These are phyloP conservation scores for Sus cebifrons DNA, from an alignment of 2,797 vertebrate species.

Conservation along the genomic window DNA sequence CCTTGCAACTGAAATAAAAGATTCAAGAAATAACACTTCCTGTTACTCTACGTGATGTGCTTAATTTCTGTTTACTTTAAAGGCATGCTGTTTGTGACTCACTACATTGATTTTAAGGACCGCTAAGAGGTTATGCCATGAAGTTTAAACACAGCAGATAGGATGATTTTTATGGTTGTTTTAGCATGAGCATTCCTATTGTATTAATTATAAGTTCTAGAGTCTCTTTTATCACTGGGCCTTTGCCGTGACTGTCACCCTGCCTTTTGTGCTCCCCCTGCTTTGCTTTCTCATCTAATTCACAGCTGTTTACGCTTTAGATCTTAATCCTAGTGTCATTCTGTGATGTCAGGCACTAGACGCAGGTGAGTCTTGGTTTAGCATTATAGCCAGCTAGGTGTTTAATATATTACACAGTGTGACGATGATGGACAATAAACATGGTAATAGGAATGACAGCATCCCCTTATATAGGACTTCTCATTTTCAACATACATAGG, in stretches of 20 bases:
- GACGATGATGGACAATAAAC: neutral
- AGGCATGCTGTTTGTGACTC: neutral
- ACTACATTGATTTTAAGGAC: neutral
- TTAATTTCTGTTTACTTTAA: constrained; percentile 35
- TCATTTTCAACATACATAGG: neutral
- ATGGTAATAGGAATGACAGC: neutral
- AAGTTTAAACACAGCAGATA: neutral
- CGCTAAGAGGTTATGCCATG: neutral
- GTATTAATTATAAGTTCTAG: neutral
- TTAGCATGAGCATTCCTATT: neutral
- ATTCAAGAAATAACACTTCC: neutral
- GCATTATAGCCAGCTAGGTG: neutral
- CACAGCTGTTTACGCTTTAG: neutral
- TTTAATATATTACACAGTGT: neutral
- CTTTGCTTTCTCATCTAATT: neutral
- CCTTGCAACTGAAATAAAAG: neutral
- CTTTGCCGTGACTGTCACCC: neutral
- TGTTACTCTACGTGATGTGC: neutral
- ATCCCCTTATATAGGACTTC: neutral
- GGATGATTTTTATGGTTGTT: neutral
- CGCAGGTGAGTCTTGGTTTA: neutral
- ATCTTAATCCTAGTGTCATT: neutral
- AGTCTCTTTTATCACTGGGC: neutral
- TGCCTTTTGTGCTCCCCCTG: neutral
- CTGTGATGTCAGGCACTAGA: neutral